A percentile compares a stretch with the other conserved stretches of the same genome.
phyloP scores from a whole-genome alignment of 1,140 invertebrate genomes.

The Trissolcus basalis region DNA sequence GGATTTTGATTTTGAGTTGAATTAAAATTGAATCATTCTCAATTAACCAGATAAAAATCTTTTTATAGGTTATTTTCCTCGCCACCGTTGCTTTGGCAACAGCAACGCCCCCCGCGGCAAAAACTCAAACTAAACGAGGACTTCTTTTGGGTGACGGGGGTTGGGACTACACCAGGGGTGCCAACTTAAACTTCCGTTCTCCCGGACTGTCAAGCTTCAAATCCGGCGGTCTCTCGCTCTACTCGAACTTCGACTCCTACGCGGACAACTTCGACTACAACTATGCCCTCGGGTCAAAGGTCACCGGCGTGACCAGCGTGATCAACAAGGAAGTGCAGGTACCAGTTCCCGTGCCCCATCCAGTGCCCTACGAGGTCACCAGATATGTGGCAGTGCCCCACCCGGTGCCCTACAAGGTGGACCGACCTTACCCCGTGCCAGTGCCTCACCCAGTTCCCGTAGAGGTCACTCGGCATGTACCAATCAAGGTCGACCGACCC shows the following conservation, averaged over 20 bases:
- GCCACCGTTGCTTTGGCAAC: background rate
- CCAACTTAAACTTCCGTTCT: conserved; percentile 20
- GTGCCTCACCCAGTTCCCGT: conserved; percentile 62
- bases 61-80: conserved; percentile 34
- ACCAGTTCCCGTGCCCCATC: conserved; percentile 59
- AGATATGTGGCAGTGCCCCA: conserved; percentile 57
- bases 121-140: conserved; percentile 47
- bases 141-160: conserved; percentile 16
- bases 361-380: conserved; percentile 60
- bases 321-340: conserved; percentile 58
- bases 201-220: conserved; percentile 22
- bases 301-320: conserved; percentile 28
- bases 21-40: background rate
- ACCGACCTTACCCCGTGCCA: conserved; percentile 61
- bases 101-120: conserved; percentile 21
- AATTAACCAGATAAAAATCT: background rate
- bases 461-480: conserved; percentile 59
- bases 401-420: conserved; percentile 57
- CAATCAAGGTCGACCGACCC: conserved; percentile 61
- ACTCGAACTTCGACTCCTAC: conserved; percentile 35
- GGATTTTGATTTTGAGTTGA: too few relatives aligned
- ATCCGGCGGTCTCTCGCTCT: conserved; percentile 13
- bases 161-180: conserved; percentile 20
- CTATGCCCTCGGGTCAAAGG: conserved; percentile 11
- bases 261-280: conserved; percentile 30